A percentile compares a stretch with the other conserved stretches of the same genome.
These are phyloP conservation scores for Ormyrus rosae DNA, from an alignment of 2,888 invertebrate species.

Conservation along the genomic window DNA sequence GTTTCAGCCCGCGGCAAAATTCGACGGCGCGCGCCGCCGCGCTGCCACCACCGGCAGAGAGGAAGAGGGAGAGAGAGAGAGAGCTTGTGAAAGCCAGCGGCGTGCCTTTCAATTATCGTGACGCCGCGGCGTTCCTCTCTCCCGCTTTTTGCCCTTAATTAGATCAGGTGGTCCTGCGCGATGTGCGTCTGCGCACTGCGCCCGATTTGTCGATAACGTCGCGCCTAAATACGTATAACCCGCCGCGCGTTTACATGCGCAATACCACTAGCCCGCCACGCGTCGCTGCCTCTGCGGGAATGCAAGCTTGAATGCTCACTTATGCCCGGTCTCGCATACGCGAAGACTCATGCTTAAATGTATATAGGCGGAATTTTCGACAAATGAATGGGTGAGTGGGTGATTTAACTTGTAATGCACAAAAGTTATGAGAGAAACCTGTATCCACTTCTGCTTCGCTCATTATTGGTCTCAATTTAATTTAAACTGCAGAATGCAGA, in stretches of 20 bases:
- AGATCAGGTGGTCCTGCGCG: slow-evolving; percentile 27
- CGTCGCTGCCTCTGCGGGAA: background rate
- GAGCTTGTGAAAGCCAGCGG: background rate
- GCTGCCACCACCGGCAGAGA: background rate
- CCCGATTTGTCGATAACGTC: slow-evolving; percentile 45
- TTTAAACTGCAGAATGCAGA: too few relatives aligned
- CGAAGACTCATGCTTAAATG: too few relatives aligned
- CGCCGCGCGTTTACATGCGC: background rate
- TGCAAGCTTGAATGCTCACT: background rate
- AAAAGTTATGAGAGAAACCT: too few relatives aligned
- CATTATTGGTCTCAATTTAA: too few relatives aligned
- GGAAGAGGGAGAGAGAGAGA: background rate
- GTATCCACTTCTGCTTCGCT: too few relatives aligned
- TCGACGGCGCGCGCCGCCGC: slow-evolving; percentile 1
- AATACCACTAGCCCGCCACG: background rate
- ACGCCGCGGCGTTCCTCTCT: slow-evolving; percentile 28
- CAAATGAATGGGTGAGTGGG: too few relatives aligned
- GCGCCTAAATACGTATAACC: background rate
- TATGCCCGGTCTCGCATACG: background rate
- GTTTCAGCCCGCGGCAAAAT: slow-evolving; percentile 20
- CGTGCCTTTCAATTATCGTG: slow-evolving; percentile 49
- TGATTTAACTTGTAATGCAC: too few relatives aligned
- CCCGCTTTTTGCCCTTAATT: slow-evolving; percentile 43
- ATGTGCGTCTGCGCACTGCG: background rate
- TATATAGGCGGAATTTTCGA: too few relatives aligned